phyloP scores from a whole-genome alignment of 1,140 invertebrate species.

The Ips nitidus region DNA sequence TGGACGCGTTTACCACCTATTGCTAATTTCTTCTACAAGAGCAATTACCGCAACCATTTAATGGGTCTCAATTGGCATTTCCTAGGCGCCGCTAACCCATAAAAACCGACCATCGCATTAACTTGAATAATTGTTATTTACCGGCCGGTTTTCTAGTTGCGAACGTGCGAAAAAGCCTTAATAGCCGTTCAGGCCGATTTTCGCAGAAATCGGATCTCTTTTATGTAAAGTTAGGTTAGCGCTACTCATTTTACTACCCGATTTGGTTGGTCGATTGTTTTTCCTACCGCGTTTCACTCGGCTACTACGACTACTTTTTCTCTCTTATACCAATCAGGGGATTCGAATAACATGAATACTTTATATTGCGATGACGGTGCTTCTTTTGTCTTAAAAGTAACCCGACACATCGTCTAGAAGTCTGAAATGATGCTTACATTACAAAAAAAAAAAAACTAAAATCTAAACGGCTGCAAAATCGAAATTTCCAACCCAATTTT shows the following conservation, averaged over 20 bases:
- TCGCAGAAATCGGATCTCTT: conserved; percentile 2
- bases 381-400: no score
- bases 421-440: no score
- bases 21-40: conserved; percentile 25
- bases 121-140: conserved; percentile 35
- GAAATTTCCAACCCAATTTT: no score
- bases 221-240: conserved; percentile 2
- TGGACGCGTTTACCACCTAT: conserved; percentile 25
- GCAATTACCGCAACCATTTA: conserved; percentile 17
- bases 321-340: no score
- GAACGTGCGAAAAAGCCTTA: conserved; percentile 19
- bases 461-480: no score
- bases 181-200: conserved; percentile 15
- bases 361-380: no score
- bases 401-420: no score
- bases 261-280: background rate
- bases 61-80: conserved; percentile 30
- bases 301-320: no score
- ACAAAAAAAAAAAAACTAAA: no score
- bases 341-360: no score
- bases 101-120: conserved; percentile 28
- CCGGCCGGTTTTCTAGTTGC: conserved; percentile 17
- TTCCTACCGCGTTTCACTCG: no score
- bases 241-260: background rate
- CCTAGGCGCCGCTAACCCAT: conserved; percentile 22